These are phyloP conservation scores for Hyposoter dolosus DNA, from an alignment of 2,888 invertebrate genomes.

Conservation along the genomic window DNA sequence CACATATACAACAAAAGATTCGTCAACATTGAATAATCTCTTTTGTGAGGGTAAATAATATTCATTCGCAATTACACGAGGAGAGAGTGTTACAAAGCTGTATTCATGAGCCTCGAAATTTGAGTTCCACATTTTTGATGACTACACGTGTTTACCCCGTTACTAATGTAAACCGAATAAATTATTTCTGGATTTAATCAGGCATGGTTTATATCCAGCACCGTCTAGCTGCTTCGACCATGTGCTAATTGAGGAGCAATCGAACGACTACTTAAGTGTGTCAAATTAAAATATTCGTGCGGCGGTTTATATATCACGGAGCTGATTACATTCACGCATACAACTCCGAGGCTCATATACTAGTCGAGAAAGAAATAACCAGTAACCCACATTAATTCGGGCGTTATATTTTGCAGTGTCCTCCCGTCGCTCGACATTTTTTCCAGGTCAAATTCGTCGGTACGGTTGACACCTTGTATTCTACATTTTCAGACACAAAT, in stretches of 20 bases:
- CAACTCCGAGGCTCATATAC: too few relatives aligned
- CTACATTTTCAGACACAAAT: background rate
- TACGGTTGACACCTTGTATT: background rate
- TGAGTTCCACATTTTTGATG: constrained; percentile 14
- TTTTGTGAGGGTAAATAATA: constrained; percentile 26
- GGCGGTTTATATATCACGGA: constrained; percentile 36
- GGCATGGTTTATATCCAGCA: constrained; percentile 33
- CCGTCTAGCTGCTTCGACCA: constrained; percentile 32
- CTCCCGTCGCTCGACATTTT: background rate
- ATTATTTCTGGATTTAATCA: constrained; percentile 54
- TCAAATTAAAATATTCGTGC: constrained; percentile 58
- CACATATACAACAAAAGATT: constrained; percentile 14
- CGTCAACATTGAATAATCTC: constrained; percentile 12
- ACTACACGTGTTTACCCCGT: constrained; percentile 24
- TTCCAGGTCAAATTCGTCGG: background rate
- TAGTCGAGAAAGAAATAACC: background rate
- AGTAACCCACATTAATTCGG: background rate
- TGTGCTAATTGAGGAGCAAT: constrained; percentile 63
- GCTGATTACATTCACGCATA: constrained; percentile 26
- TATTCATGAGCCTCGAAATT: constrained; percentile 33
- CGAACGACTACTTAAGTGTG: constrained; percentile 49
- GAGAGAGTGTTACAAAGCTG: constrained; percentile 8
- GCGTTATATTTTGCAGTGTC: background rate
- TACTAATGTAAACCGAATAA: constrained; percentile 51
- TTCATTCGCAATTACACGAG: constrained; percentile 8